These are phyloP conservation scores for Hedya salicella DNA, from an alignment of 2,888 invertebrate species.

Conservation along the genomic window DNA sequence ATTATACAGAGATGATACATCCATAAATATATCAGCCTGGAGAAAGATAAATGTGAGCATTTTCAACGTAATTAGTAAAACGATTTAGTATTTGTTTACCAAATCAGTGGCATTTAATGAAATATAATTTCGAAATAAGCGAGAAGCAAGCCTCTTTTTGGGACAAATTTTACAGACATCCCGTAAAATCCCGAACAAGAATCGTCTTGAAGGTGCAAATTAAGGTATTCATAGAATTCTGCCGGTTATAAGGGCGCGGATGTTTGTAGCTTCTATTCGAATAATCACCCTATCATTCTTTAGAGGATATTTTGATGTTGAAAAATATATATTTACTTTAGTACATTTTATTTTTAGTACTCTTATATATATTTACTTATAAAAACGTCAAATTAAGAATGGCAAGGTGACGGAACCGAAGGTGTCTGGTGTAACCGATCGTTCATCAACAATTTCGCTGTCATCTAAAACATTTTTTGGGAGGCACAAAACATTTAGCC, in stretches of 20 bases:
- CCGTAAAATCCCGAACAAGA: not conserved
- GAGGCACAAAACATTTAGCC: slow-evolving; percentile 82
- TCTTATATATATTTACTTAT: too few species aligned
- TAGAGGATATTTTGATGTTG: not conserved
- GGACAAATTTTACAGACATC: slow-evolving; percentile 2
- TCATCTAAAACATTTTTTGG: slow-evolving; percentile 83
- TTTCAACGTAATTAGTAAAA: not conserved
- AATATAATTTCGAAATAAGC: slow-evolving; percentile 10
- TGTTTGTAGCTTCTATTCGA: not conserved
- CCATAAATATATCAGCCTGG: slow-evolving; percentile 3
- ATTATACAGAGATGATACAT: slow-evolving; percentile 6
- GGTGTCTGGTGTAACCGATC: slow-evolving; percentile 79
- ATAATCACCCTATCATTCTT: slow-evolving; percentile 1
- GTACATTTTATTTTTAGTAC: too few species aligned
- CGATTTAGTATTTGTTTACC: not conserved
- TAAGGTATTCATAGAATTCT: slow-evolving; percentile 13
- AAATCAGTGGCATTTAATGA: not conserved
- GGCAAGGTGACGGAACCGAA: slow-evolving; percentile 30
- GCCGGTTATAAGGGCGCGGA: not conserved
- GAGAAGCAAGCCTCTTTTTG: not conserved
- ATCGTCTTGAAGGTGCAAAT: slow-evolving; percentile 5
- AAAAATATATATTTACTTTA: slow-evolving; percentile 1
- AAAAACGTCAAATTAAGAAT: slow-evolving; percentile 3
- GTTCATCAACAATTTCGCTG: slow-evolving; percentile 83
- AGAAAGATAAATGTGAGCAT: not conserved